Evolutionary conservation across 2,797 vertebrate species (phyloP), one percentile per base, ranked within the genome.

Genomic region (Bryconaethiops microstoma): DNA sequence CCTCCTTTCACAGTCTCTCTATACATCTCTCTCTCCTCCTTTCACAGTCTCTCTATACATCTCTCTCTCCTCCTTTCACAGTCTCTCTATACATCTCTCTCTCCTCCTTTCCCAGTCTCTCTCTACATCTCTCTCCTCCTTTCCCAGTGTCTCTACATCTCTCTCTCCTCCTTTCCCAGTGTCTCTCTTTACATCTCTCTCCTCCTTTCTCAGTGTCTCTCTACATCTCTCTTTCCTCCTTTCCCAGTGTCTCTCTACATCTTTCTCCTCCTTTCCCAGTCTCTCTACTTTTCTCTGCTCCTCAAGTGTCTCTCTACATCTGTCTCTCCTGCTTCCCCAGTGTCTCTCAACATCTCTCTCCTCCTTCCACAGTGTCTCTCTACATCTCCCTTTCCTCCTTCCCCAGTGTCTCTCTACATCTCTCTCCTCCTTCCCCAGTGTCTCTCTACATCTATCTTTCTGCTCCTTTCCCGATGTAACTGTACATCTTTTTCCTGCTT

Each of bases 291-390:
- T 9, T 5, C 6, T 45, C 6, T n/a, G n/a, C n/a, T n/a, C n/a
- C n/a, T n/a, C n/a, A n/a, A 62, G 1, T n/a, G 73, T 68, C 78
- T 80, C 72, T 76, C 76, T 19, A 45, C 7, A 0, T 3, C 0
- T 40, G 2, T 17, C 29, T 16, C 14, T 17, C 5, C 9, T 17
- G 2, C 17, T 42, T 0, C 4, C 8, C 2, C 2, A 17, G 0
- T n/a, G 17, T 8, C 39, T n/a, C 5, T 1, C 29, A 4, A 13
- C 0, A 5, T 40, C 3, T n/a, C 63, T 81, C 88, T 90, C 90
- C 35, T n/a, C 29, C 29, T 29, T 29, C 3, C 29, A 1, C 3
- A 29, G 40, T n/a, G 73, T 68, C 78, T 80, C 72, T 76, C 76
- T 19, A 48, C 7, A 0, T 8, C 4, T 67, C 7, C 17, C 62